phyloP scores from a whole-genome alignment of 2,113 vertebrate genomes.

The Saimiri boliviensis region DNA sequence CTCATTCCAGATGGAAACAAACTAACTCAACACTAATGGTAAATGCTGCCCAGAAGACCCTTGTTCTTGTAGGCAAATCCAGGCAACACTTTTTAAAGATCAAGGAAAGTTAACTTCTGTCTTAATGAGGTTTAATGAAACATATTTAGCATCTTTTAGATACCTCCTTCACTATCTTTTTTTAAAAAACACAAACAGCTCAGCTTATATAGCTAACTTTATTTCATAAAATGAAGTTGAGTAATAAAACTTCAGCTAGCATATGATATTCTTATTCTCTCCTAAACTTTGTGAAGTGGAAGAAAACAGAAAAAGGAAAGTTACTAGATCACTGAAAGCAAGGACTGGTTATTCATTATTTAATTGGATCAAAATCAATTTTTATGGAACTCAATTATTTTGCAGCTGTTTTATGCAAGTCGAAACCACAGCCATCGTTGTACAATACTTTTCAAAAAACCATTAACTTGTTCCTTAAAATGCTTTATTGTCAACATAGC shows the following conservation, averaged over 20 bases:
- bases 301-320: not conserved
- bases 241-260: not conserved
- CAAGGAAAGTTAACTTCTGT: not conserved
- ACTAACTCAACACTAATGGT: not conserved
- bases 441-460: slow-evolving; percentile 20
- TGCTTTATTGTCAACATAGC: not conserved
- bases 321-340: not conserved
- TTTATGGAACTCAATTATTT: not conserved
- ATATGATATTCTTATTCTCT: not conserved
- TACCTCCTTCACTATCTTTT: not conserved
- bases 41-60: not conserved
- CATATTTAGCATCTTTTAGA: not conserved
- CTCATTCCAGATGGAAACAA: not conserved
- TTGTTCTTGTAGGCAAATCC: not conserved
- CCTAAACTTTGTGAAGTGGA: not conserved
- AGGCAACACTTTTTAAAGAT: not conserved
- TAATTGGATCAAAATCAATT: not conserved
- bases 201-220: not conserved
- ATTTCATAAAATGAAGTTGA: not conserved
- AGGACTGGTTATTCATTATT: not conserved
- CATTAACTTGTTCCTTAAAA: not conserved
- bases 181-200: not conserved
- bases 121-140: not conserved
- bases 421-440: not conserved
- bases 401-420: not conserved